These are phyloP conservation scores for Chironomus riparius DNA, from an alignment of 2,888 invertebrate genomes.

Conservation along the genomic window DNA sequence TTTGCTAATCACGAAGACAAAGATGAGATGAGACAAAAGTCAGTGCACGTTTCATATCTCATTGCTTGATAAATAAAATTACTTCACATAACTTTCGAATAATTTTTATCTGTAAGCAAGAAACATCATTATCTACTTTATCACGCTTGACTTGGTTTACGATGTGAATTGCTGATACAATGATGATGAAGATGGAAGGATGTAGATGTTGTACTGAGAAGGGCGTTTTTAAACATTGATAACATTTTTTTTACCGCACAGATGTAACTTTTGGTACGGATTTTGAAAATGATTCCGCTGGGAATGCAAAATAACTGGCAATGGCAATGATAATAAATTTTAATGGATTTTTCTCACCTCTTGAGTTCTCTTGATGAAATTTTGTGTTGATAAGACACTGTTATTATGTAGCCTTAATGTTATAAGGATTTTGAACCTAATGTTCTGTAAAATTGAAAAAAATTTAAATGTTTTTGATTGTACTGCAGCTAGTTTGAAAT, in stretches of 20 bases:
- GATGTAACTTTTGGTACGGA: neutral
- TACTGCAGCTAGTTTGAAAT: no score
- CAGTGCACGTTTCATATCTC: neutral
- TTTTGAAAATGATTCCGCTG: neutral
- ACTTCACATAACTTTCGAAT: neutral
- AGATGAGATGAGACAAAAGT: neutral
- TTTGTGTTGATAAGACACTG: neutral
- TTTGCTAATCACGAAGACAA: no score
- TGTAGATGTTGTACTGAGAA: neutral
- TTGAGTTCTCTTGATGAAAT: neutral
- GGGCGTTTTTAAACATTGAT: neutral
- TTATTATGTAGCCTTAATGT: no score
- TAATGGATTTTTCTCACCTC: constrained; percentile 14
- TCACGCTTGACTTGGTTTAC: constrained; percentile 3
- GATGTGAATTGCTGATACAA: neutral
- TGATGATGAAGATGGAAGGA: neutral
- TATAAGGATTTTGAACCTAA: neutral
- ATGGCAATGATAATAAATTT: constrained; percentile 13
- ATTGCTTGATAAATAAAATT: constrained; percentile 13
- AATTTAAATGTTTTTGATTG: no score
- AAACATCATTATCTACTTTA: constrained; percentile 23
- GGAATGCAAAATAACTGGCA: neutral
- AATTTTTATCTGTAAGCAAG: neutral
- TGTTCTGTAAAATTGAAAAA: neutral
- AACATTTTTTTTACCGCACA: neutral